phyloP scores from a whole-genome alignment of 2,113 vertebrate species.

The Bubo bubo region DNA sequence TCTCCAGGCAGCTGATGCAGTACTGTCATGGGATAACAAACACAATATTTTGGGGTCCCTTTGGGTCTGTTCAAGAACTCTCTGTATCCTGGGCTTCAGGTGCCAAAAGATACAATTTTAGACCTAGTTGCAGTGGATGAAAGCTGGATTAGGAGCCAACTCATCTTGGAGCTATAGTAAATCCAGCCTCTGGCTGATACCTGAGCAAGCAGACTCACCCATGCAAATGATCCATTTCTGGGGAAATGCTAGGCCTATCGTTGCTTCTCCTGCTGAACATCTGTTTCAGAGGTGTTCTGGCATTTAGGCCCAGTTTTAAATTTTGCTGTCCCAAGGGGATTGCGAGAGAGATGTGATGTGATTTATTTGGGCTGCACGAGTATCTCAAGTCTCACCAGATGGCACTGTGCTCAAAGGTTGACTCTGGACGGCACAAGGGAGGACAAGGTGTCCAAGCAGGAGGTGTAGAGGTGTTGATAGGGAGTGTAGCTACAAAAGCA shows the following conservation, averaged over 20 bases:
- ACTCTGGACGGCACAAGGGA: not conserved
- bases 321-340: not conserved
- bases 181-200: not conserved
- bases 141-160: not conserved
- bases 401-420: conserved; percentile 15
- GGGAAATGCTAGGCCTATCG: not conserved
- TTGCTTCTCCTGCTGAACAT: not conserved
- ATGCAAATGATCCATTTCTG: not conserved
- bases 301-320: not conserved
- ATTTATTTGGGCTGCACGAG: not conserved
- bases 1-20: not conserved
- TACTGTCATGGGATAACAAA: not conserved
- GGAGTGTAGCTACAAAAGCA: not conserved
- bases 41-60: not conserved
- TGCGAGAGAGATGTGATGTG: not conserved
- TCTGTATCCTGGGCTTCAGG: not conserved
- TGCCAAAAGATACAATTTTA: not conserved
- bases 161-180: not conserved
- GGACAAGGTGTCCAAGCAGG: not conserved
- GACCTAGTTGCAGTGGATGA: not conserved
- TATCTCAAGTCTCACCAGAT: not conserved
- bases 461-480: not conserved
- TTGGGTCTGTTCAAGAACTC: not conserved
- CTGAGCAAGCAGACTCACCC: not conserved
- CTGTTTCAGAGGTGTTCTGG: not conserved